Percentiles rank a stretch among this genome's conserved stretches.
Evolutionary conservation across 2,113 vertebrate genomes (phyloP).

Genomic region (Chlamydotis undulata): DNA sequence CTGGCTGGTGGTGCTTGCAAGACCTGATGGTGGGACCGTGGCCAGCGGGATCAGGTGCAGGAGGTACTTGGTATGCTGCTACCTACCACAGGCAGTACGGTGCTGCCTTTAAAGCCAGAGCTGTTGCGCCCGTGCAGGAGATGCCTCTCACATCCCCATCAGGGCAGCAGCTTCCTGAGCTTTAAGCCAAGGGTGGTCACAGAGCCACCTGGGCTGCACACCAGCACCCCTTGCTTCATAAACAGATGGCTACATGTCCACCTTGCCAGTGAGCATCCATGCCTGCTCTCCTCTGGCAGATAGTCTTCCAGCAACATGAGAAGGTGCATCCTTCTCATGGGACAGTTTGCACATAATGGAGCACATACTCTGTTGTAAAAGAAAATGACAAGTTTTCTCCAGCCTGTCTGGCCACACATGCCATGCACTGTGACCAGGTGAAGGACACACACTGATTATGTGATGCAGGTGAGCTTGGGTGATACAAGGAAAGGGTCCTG

Average conservation of each 20-base stretch:
- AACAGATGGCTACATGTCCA: background rate
- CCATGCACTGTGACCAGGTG: background rate
- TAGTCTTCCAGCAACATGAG: background rate
- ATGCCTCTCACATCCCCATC: background rate
- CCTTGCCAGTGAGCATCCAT: background rate
- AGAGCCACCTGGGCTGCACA: background rate
- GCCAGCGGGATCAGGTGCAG: background rate
- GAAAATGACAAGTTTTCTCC: background rate
- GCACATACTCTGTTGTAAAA: background rate
- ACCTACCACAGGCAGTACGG: background rate
- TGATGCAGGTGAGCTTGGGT: background rate
- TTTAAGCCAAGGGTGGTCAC: background rate
- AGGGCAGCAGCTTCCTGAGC: background rate
- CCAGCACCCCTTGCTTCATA: background rate
- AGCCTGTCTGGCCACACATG: background rate
- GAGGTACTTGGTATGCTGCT: accelerated
- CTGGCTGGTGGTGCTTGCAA: background rate
- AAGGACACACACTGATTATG: background rate
- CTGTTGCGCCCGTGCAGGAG: background rate
- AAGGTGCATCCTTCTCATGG: background rate
- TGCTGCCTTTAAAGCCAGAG: background rate
- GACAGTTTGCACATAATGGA: background rate
- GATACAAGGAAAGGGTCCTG: background rate
- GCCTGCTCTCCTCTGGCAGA: background rate
- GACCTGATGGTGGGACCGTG: accelerated